Percentiles rank a stretch among this genome's conserved stretches.
phyloP scores from a whole-genome alignment of 2,888 invertebrate genomes.

The Apodemia hepburni region DNA sequence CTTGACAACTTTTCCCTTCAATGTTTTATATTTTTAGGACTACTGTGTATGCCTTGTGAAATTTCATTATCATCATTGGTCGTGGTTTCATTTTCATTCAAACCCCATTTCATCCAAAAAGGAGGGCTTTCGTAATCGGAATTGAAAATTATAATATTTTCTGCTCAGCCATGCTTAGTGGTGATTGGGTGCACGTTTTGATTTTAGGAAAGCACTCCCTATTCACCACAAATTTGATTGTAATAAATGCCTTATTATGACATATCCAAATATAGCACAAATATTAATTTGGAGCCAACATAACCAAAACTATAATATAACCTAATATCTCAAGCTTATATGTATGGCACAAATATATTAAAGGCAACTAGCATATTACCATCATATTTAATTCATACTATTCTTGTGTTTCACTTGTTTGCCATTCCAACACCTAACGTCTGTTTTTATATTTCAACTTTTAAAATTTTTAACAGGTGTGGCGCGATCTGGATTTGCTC shows the following conservation, averaged over 20 bases:
- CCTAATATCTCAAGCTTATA: neutral
- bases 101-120: slow-evolving; percentile 75
- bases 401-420: slow-evolving; percentile 6
- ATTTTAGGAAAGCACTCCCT: slow-evolving; percentile 72
- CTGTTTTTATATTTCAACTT: slow-evolving; percentile 29
- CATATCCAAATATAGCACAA: neutral
- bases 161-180: slow-evolving; percentile 37
- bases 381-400: slow-evolving; percentile 5
- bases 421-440: neutral
- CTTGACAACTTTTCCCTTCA: slow-evolving; percentile 77
- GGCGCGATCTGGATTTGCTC: slow-evolving; percentile 67
- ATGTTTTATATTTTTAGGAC: slow-evolving; percentile 51
- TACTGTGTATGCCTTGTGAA: slow-evolving; percentile 57
- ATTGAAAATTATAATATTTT: slow-evolving; percentile 30
- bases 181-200: slow-evolving; percentile 77
- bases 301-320: neutral
- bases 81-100: slow-evolving; percentile 63
- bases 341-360: neutral
- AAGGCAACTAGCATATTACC: slow-evolving; percentile 9
- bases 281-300: neutral
- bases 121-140: slow-evolving; percentile 65
- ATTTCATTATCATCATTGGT: slow-evolving; percentile 47
- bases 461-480: slow-evolving; percentile 57
- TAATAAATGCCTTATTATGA: slow-evolving; percentile 53
- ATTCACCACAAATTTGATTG: slow-evolving; percentile 54